These are phyloP conservation scores for Crocidura indochinensis DNA, from an alignment of 2,797 vertebrate species.

Conservation along the genomic window DNA sequence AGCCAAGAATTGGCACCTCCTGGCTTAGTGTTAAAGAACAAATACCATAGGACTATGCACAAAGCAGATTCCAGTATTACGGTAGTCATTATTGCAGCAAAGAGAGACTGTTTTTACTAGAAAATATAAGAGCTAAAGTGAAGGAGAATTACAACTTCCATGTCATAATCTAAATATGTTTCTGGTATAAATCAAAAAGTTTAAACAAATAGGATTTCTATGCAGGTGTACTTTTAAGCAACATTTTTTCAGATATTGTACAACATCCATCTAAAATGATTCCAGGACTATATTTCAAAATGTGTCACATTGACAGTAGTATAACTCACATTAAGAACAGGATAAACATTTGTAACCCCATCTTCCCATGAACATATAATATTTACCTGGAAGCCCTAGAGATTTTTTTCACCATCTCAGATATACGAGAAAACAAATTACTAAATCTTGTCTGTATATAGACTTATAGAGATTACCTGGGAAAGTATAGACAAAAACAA, in stretches of 20 bases:
- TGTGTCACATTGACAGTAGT: not conserved
- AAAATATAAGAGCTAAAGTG: not conserved
- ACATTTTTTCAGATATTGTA: not conserved
- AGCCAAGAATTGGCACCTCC: not conserved
- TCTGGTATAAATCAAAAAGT: slow-evolving; percentile 11
- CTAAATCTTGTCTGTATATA: not conserved
- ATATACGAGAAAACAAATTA: not conserved
- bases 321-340: slow-evolving; percentile 24
- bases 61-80: not conserved
- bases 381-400: not conserved
- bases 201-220: not conserved
- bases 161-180: slow-evolving; percentile 17
- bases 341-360: not conserved
- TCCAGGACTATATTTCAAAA: not conserved
- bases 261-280: not conserved
- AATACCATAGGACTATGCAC: not conserved
- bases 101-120: not conserved
- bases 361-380: not conserved
- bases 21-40: not conserved
- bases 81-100: not conserved
- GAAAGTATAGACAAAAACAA: not conserved
- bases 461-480: not conserved
- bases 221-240: not conserved
- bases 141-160: not conserved
- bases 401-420: not conserved